A percentile compares a stretch with the other conserved stretches of the same genome.
Conservation (phyloP, 1,140 invertebrate species). For the Lysiphlebus fabarum region DNA sequence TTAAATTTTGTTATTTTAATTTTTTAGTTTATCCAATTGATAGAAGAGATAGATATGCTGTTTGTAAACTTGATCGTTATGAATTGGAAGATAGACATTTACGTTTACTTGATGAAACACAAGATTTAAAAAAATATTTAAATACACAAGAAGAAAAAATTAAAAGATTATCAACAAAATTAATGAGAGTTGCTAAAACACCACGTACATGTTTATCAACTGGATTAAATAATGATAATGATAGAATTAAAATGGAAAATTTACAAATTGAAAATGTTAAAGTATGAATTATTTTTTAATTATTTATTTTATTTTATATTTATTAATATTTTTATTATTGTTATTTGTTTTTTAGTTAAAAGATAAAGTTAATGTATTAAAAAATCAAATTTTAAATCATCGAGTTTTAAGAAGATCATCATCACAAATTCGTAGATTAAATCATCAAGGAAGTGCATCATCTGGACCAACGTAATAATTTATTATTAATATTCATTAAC, state of each 20-base stretch:
- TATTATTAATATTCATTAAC: constrained; percentile 1
- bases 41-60: constrained; percentile 46
- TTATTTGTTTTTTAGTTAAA: constrained; percentile 39
- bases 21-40: constrained; percentile 34
- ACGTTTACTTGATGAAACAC: constrained; percentile 43
- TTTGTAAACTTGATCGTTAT: constrained; percentile 48
- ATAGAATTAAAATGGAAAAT: constrained; percentile 37
- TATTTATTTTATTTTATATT: not conserved
- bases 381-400: constrained; percentile 46
- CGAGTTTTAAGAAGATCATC: constrained; percentile 40
- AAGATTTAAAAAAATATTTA: constrained; percentile 44
- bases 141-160: constrained; percentile 51
- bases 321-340: not conserved
- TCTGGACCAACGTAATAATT: constrained; percentile 39
- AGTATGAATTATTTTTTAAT: constrained; percentile 28
- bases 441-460: constrained; percentile 23
- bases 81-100: constrained; percentile 50
- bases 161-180: constrained; percentile 47
- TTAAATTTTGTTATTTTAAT: not conserved
- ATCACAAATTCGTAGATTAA: constrained; percentile 32
- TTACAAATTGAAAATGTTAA: constrained; percentile 47
- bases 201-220: constrained; percentile 35
- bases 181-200: constrained; percentile 44
- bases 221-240: constrained; percentile 33
- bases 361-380: constrained; percentile 43